Evolutionary conservation across 30 jellyfish, hydroid and myxozoan species (phyloP).

Genomic region (Chrysaora quinquecirrha): DNA sequence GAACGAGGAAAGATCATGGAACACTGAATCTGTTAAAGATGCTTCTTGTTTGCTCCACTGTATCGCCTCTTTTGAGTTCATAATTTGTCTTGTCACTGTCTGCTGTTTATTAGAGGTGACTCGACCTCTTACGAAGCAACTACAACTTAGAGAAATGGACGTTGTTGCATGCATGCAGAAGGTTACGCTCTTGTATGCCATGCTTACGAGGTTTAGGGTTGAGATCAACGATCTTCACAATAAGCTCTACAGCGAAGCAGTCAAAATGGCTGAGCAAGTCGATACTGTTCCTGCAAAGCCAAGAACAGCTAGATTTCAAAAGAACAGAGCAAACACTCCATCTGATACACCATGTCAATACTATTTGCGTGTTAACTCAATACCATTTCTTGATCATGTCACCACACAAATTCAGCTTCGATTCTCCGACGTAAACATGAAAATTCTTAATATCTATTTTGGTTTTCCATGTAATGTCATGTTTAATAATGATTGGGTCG

Average conservation of each 20-base stretch:
- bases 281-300: too few relatives aligned
- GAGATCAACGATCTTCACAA: conserved; percentile 4
- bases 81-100: conserved; percentile 34
- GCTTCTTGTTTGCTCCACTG: too few relatives aligned
- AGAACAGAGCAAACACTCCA: conserved; percentile 25
- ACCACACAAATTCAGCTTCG: conserved; percentile 27
- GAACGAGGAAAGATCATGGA: too few relatives aligned
- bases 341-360: conserved; percentile 4
- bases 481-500: not conserved
- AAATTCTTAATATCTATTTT: conserved; percentile 17
- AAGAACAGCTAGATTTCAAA: too few relatives aligned
- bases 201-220: conserved; percentile 5
- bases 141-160: too few relatives aligned
- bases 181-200: too few relatives aligned
- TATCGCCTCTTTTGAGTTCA: conserved; percentile 19
- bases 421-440: conserved; percentile 30
- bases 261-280: too few relatives aligned
- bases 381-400: conserved; percentile 50
- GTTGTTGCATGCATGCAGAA: too few relatives aligned
- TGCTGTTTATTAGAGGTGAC: conserved; percentile 33
- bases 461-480: conserved; percentile 32
- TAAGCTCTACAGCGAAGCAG: conserved; percentile 42
- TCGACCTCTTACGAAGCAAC: too few relatives aligned
- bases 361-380: too few relatives aligned
- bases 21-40: too few relatives aligned